Evolutionary conservation across 1,140 invertebrate species (phyloP).

Genomic region (Apis laboriosa): DNA sequence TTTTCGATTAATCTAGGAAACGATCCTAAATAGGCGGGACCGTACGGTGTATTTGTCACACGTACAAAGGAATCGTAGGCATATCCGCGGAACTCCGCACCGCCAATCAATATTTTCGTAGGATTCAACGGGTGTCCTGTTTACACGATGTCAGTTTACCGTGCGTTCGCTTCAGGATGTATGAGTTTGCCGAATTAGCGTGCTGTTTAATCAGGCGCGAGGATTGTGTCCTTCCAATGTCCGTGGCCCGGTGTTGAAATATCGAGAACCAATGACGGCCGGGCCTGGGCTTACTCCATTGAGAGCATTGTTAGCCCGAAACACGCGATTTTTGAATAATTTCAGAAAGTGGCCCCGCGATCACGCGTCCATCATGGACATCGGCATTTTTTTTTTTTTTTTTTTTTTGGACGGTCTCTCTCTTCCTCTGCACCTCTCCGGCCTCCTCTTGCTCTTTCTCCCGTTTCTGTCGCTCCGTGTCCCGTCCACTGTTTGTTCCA

Average conservation of each 20-base stretch:
- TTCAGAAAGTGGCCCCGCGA: slow-evolving; percentile 45
- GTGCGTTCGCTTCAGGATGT: slow-evolving; percentile 71
- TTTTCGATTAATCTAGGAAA: slow-evolving; percentile 51
- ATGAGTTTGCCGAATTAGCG: slow-evolving; percentile 75
- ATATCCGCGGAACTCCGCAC: slow-evolving; percentile 61
- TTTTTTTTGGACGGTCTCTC: neutral
- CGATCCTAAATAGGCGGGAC: slow-evolving; percentile 54
- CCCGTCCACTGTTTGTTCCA: slow-evolving; percentile 19
- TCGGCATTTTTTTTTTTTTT: neutral
- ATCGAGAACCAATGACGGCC: slow-evolving; percentile 55
- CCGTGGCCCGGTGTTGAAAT: slow-evolving; percentile 58
- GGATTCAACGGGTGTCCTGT: slow-evolving; percentile 69
- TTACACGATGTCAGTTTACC: slow-evolving; percentile 71
- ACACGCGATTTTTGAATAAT: slow-evolving; percentile 67
- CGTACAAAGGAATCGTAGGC: slow-evolving; percentile 60
- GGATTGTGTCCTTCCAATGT: slow-evolving; percentile 72
- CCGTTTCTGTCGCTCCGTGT: neutral
- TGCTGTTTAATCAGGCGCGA: slow-evolving; percentile 73
- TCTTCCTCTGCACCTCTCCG: neutral
- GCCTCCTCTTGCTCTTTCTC: neutral
- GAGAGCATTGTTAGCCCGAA: slow-evolving; percentile 48
- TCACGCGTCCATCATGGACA: slow-evolving; percentile 13
- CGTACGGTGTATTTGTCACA: slow-evolving; percentile 57
- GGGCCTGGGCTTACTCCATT: slow-evolving; percentile 15
- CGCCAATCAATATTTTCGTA: slow-evolving; percentile 70